Percentiles rank a stretch among this genome's conserved stretches.
These are phyloP conservation scores for Drosophila peninsularis DNA, from an alignment of 2,888 invertebrate genomes.

Conservation along the genomic window DNA sequence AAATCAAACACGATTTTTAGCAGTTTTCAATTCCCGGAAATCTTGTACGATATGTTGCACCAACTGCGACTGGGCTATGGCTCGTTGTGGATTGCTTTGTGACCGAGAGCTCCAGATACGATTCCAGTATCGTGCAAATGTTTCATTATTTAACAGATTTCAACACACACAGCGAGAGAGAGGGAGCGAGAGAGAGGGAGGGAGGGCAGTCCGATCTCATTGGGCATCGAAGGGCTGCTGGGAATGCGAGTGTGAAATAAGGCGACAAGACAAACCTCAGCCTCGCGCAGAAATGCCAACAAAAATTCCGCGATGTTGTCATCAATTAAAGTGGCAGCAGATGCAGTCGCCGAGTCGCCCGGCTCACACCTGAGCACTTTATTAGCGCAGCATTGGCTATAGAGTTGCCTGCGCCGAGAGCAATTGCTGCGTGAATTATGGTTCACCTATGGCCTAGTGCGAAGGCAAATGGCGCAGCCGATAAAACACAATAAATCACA, in stretches of 20 bases:
- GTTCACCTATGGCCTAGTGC: constrained; percentile 65
- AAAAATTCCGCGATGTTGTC: constrained; percentile 84
- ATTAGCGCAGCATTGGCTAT: constrained; percentile 71
- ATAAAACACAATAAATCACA: constrained; percentile 71
- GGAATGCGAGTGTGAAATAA: constrained; percentile 59
- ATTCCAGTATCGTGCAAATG: constrained; percentile 79
- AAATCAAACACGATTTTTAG: constrained; percentile 81
- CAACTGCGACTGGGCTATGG: constrained; percentile 34
- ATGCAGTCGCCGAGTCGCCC: constrained; percentile 12
- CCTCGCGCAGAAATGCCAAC: constrained; percentile 75
- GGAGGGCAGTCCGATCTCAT: constrained; percentile 23
- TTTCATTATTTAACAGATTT: constrained; percentile 79
- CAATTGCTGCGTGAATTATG: constrained; percentile 57
- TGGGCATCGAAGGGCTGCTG: constrained; percentile 18
- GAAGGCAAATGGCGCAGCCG: constrained; percentile 60
- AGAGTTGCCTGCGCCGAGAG: not conserved
- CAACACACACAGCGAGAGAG: constrained; percentile 48
- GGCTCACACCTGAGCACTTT: constrained; percentile 84
- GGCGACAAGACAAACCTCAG: constrained; percentile 66
- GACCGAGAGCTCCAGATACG: constrained; percentile 55
- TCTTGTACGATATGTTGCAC: constrained; percentile 78
- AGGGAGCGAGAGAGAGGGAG: not conserved
- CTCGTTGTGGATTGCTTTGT: constrained; percentile 41
- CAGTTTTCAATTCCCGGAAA: constrained; percentile 80
- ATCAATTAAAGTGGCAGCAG: constrained; percentile 82